Evolutionary conservation across 2,797 vertebrate genomes (phyloP).

Genomic region (Podarcis siculus): DNA sequence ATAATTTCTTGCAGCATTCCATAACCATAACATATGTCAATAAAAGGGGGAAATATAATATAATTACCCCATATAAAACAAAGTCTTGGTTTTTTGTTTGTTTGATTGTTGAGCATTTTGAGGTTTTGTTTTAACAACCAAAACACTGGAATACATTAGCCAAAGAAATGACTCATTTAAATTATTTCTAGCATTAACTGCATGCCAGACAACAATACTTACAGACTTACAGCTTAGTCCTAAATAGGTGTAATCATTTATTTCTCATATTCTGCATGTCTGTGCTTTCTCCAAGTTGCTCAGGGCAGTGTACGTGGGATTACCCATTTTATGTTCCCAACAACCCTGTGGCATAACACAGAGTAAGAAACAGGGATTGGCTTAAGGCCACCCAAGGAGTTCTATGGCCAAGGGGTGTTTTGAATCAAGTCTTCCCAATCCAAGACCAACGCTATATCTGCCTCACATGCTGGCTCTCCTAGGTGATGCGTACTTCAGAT

Average conservation of each 20-base stretch:
- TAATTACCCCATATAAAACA: constrained; percentile 48
- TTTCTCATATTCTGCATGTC: not conserved
- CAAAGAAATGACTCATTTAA: not conserved
- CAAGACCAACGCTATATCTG: not conserved
- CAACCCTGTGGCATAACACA: too few relatives aligned
- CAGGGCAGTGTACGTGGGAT: not conserved
- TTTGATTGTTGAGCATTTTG: constrained; percentile 47
- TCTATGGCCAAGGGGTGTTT: not conserved
- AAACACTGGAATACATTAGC: not conserved
- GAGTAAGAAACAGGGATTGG: not conserved
- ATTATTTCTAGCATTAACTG: constrained; percentile 36
- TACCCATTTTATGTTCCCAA: too few relatives aligned
- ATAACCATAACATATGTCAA: constrained; percentile 29
- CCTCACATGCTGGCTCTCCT: constrained; percentile 11
- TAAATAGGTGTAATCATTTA: not conserved
- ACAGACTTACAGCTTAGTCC: not conserved
- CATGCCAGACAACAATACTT: constrained; percentile 37
- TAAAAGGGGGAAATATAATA: not conserved
- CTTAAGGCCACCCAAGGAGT: not conserved
- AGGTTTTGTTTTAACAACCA: constrained; percentile 53
- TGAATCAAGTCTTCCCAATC: not conserved
- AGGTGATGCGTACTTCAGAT: not conserved
- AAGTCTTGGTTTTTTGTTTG: not conserved
- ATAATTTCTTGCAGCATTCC: constrained; percentile 33
- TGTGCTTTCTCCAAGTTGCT: not conserved